These are phyloP conservation scores for Arrhamphus sclerolepis DNA, from an alignment of 2,797 vertebrate genomes.

Conservation along the genomic window DNA sequence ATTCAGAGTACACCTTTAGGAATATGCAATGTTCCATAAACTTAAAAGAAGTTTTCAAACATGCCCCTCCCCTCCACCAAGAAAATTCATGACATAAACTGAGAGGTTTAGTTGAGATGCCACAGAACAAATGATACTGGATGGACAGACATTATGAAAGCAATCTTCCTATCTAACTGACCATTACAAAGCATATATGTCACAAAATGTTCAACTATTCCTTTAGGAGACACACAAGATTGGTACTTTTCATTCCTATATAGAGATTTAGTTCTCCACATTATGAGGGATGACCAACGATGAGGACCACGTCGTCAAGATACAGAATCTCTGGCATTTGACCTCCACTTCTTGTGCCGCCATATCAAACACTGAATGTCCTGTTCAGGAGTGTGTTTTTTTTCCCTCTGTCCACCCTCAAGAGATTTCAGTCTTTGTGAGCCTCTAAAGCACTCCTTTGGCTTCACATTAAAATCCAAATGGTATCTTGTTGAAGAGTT, in stretches of 20 bases:
- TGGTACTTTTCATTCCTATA: too few relatives aligned
- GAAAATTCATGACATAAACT: too few relatives aligned
- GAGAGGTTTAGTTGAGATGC: too few relatives aligned
- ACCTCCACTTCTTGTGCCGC: conserved; percentile 39
- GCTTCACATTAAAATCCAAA: conserved; percentile 61
- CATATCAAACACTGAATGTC: conserved; percentile 24
- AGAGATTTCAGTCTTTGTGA: conserved; percentile 31
- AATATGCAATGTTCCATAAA: too few relatives aligned
- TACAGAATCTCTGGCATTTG: conserved; percentile 26
- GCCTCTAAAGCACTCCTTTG: conserved; percentile 43
- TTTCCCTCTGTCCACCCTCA: conserved; percentile 13
- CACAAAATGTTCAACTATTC: conserved; percentile 17
- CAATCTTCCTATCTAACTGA: too few relatives aligned
- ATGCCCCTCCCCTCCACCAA: too few relatives aligned
- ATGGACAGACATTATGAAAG: too few relatives aligned
- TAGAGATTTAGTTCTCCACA: conserved; percentile 19
- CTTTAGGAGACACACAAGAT: conserved; percentile 15
- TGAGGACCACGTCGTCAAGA: conserved; percentile 28
- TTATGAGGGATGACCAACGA: conserved; percentile 21
- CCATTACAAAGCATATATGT: not conserved
- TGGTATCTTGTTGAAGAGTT: conserved; percentile 8
- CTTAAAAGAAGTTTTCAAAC: too few relatives aligned
- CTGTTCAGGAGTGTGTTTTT: conserved; percentile 25
- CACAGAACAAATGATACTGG: too few relatives aligned
- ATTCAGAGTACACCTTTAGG: too few relatives aligned